phyloP scores from a whole-genome alignment of 2,888 invertebrate genomes.

The Eremobia ochroleuca region DNA sequence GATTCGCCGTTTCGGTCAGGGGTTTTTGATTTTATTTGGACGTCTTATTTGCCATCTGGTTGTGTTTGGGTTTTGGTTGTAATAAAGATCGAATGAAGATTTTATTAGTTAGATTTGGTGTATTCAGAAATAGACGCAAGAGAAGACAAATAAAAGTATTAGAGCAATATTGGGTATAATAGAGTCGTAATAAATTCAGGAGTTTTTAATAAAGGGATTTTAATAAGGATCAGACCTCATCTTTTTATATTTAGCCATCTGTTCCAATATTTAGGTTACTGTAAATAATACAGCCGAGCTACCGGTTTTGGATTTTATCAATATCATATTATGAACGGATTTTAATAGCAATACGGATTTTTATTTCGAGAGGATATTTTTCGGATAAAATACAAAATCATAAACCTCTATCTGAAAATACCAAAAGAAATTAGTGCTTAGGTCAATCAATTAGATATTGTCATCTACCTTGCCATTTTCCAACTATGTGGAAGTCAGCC shows the following conservation, averaged over 20 bases:
- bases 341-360: neutral
- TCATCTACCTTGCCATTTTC: no score
- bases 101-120: conserved; percentile 42
- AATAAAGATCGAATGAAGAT: conserved; percentile 31
- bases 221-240: conserved; percentile 3
- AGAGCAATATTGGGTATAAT: conserved; percentile 11
- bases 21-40: conserved; percentile 61
- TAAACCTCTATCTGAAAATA: neutral
- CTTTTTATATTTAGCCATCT: conserved; percentile 18
- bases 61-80: conserved; percentile 30
- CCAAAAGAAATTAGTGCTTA: neutral
- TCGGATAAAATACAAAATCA: conserved; percentile 9
- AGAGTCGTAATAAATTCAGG: conserved; percentile 8
- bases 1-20: conserved; percentile 49
- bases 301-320: neutral
- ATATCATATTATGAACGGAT: conserved; percentile 7
- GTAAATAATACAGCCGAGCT: conserved; percentile 1
- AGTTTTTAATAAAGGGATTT: conserved; percentile 27
- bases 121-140: conserved; percentile 17
- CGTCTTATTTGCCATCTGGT: conserved; percentile 55
- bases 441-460: no score
- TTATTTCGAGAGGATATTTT: neutral
- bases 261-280: conserved; percentile 21
- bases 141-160: conserved; percentile 17
- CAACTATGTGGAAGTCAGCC: no score